These are phyloP conservation scores for Zaprionus kolodkinae DNA, from an alignment of 1,140 invertebrate genomes.

Conservation along the genomic window DNA sequence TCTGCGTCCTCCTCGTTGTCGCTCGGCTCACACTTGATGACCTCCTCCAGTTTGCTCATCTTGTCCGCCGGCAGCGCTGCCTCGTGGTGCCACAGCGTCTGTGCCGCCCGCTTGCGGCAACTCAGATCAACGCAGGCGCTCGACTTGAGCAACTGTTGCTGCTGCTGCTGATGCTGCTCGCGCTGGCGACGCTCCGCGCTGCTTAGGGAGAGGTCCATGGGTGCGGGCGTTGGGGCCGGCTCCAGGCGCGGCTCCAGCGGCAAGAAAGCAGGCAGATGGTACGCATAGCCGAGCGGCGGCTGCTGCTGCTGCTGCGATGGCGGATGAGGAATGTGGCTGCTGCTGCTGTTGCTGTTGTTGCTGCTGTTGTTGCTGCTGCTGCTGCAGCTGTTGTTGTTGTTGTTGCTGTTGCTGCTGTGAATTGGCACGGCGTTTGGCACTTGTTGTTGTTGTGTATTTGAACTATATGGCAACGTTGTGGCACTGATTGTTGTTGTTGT, in stretches of 20 bases:
- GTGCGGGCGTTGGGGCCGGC: constrained; percentile 51
- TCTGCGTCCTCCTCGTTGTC: constrained; percentile 43
- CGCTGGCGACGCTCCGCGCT: constrained; percentile 54
- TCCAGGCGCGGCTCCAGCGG: constrained; percentile 33
- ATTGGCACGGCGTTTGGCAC: constrained; percentile 49
- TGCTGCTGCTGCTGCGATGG: constrained; percentile 6
- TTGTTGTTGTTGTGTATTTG: constrained; percentile 42
- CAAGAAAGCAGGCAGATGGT: constrained; percentile 30
- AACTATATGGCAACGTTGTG: constrained; percentile 56
- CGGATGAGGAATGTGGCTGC: constrained; percentile 17
- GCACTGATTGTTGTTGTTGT: constrained; percentile 51
- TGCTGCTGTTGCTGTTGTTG: constrained; percentile 18
- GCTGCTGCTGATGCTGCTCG: constrained; percentile 38
- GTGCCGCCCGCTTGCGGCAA: constrained; percentile 75
- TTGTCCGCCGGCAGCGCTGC: constrained; percentile 48
- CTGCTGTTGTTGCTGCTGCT: constrained; percentile 26
- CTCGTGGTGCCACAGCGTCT: constrained; percentile 21
- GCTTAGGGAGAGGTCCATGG: constrained; percentile 77
- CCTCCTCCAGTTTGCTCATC: constrained; percentile 67
- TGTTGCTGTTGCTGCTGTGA: constrained; percentile 25
- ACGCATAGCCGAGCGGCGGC: constrained; percentile 13
- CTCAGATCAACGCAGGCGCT: constrained; percentile 66
- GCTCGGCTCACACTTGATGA: constrained; percentile 57
- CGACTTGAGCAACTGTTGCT: constrained; percentile 20
- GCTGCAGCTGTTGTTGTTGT: constrained; percentile 35